A percentile compares a stretch with the other conserved stretches of the same genome.
Evolutionary conservation across 2,888 invertebrate genomes (phyloP).

Genomic region (Callosobruchus maculatus): DNA sequence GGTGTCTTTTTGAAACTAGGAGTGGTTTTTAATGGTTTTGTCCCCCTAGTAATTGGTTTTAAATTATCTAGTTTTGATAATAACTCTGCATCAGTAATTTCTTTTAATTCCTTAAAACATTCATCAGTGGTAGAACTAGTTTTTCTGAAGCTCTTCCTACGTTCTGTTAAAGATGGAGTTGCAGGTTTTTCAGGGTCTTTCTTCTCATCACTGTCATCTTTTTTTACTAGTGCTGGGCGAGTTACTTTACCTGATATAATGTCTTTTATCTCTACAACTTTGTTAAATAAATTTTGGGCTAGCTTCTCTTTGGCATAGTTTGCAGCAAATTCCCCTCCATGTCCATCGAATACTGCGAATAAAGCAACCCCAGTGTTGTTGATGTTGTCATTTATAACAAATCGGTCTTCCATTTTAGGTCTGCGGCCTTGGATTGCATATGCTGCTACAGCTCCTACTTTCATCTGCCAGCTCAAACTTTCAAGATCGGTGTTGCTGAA

Average conservation of each 20-base stretch:
- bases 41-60: constrained; percentile 58
- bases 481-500: constrained; percentile 54
- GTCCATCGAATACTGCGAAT: constrained; percentile 92
- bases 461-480: constrained; percentile 70
- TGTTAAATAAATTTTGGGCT: constrained; percentile 74
- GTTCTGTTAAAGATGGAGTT: constrained; percentile 48
- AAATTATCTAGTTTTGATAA: constrained; percentile 61
- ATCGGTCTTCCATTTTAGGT: constrained; percentile 92
- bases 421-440: constrained; percentile 89
- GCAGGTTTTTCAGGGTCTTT: constrained; percentile 47
- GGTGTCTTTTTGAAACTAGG: constrained; percentile 52
- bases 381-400: constrained; percentile 82
- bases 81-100: constrained; percentile 66
- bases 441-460: constrained; percentile 72
- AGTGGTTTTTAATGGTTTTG: constrained; percentile 52
- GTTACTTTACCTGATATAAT: constrained; percentile 58
- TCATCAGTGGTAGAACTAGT: constrained; percentile 56
- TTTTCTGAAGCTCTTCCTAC: constrained; percentile 66
- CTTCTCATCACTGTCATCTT: constrained; percentile 50
- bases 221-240: constrained; percentile 25
- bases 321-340: constrained; percentile 93
- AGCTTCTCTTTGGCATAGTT: constrained; percentile 88
- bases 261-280: constrained; percentile 70
- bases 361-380: constrained; percentile 81
- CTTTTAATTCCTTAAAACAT: constrained; percentile 47